Evolutionary conservation across 2,113 vertebrate species (phyloP).

Genomic region (Baryphthengus martii): DNA sequence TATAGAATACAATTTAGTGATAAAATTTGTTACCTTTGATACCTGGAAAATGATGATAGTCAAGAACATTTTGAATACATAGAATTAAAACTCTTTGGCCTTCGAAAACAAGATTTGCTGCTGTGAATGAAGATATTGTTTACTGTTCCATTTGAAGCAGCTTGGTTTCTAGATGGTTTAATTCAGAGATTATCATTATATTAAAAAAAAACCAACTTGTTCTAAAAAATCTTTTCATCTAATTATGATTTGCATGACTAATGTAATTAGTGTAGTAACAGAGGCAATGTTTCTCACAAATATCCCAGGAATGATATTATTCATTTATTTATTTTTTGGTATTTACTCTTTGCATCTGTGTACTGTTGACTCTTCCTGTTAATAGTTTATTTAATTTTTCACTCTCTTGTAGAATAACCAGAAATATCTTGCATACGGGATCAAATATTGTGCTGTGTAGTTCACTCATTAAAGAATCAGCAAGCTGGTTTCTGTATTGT

Average conservation of each 20-base stretch:
- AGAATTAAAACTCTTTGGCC: not conserved
- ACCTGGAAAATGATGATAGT: not conserved
- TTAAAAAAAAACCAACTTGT: not conserved
- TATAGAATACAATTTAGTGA: not conserved
- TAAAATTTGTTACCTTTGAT: not conserved
- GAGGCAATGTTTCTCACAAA: not conserved
- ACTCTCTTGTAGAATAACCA: not conserved
- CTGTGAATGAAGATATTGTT: not conserved
- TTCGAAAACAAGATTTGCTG: not conserved
- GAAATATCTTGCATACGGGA: not conserved
- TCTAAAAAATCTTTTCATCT: not conserved
- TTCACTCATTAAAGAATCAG: slow-evolving; percentile 11
- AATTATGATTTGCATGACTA: not conserved
- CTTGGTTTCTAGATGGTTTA: not conserved
- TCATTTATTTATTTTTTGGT: not conserved
- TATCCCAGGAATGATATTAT: not conserved
- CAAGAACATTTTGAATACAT: not conserved
- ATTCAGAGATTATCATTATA: not conserved
- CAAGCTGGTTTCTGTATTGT: not conserved
- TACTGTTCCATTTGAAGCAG: not conserved
- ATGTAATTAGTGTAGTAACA: not conserved
- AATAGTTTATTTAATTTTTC: slow-evolving; percentile 9
- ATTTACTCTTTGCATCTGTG: not conserved
- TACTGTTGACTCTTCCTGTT: not conserved
- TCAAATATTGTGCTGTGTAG: not conserved